Evolutionary conservation across 1,140 invertebrate species (phyloP).

Genomic region (Hycleus cichorii): DNA sequence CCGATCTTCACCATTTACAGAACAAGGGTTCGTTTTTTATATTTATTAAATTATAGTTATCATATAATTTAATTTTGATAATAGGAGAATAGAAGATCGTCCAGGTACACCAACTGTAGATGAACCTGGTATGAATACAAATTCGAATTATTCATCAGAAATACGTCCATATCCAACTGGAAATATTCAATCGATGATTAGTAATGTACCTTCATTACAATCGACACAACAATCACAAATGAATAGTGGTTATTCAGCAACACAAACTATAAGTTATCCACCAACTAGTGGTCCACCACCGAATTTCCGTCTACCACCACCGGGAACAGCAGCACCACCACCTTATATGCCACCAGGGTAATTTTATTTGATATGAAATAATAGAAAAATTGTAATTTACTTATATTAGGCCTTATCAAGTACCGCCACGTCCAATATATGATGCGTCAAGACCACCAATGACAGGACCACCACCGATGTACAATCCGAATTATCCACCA

Average conservation of each 20-base stretch:
- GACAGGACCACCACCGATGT: constrained; percentile 24
- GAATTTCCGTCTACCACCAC: constrained; percentile 36
- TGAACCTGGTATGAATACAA: constrained; percentile 42
- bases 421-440: constrained; percentile 31
- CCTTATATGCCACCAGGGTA: constrained; percentile 33
- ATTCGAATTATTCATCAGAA: constrained; percentile 6
- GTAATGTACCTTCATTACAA: constrained; percentile 13
- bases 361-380: not conserved
- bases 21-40: constrained; percentile 9
- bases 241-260: not conserved
- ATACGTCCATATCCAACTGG: not conserved
- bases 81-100: constrained; percentile 47
- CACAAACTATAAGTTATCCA: not conserved
- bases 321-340: constrained; percentile 23
- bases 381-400: not conserved
- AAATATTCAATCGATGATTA: constrained; percentile 20
- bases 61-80: not conserved
- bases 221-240: not conserved
- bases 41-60: not conserved
- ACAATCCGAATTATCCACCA: constrained; percentile 23
- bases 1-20: constrained; percentile 5
- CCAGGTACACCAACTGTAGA: constrained; percentile 64
- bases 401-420: constrained; percentile 21
- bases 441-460: constrained; percentile 32
- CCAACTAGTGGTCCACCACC: constrained; percentile 29